Percentiles rank a stretch among this genome's conserved stretches.
phyloP scores from a whole-genome alignment of 2,888 invertebrate species.

The Drosophila quinaria region DNA sequence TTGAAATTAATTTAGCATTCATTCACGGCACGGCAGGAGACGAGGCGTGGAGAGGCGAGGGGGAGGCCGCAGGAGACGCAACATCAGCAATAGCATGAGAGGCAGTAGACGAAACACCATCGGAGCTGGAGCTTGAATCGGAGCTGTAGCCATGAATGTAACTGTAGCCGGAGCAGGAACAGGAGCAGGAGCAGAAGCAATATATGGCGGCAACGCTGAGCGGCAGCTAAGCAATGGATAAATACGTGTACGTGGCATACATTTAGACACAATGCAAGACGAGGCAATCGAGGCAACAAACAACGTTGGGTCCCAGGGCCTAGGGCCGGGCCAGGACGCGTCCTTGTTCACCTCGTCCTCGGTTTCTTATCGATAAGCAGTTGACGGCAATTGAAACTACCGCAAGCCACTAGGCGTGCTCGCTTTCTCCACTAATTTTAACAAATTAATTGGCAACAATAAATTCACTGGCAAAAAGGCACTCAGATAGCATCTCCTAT shows the following conservation, averaged over 20 bases:
- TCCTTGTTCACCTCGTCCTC: slow-evolving; percentile 41
- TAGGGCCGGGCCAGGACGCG: slow-evolving; percentile 23
- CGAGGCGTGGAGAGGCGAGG: slow-evolving; percentile 52
- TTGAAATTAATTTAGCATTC: slow-evolving; percentile 82
- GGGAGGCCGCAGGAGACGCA: slow-evolving; percentile 59
- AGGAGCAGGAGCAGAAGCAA: slow-evolving; percentile 42
- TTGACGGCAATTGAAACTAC: slow-evolving; percentile 77
- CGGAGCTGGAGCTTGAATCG: slow-evolving; percentile 6
- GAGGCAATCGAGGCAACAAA: slow-evolving; percentile 30
- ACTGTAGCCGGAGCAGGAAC: slow-evolving; percentile 13
- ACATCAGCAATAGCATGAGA: slow-evolving; percentile 48
- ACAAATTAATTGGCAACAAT: slow-evolving; percentile 84
- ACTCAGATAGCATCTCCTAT: slow-evolving; percentile 69
- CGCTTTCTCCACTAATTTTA: slow-evolving; percentile 80
- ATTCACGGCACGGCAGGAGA: slow-evolving; percentile 69
- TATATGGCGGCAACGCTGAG: slow-evolving; percentile 67
- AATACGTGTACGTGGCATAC: slow-evolving; percentile 81
- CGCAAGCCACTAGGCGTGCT: slow-evolving; percentile 55
- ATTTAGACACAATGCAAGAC: slow-evolving; percentile 63
- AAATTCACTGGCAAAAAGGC: slow-evolving; percentile 81
- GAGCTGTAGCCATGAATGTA: slow-evolving; percentile 11
- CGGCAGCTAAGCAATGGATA: slow-evolving; percentile 80
- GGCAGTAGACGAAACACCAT: slow-evolving; percentile 7
- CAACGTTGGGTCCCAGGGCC: slow-evolving; percentile 36
- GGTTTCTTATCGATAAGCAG: slow-evolving; percentile 77